Evolutionary conservation across 2,888 invertebrate species (phyloP).

Genomic region (Iselma pallidipennis): DNA sequence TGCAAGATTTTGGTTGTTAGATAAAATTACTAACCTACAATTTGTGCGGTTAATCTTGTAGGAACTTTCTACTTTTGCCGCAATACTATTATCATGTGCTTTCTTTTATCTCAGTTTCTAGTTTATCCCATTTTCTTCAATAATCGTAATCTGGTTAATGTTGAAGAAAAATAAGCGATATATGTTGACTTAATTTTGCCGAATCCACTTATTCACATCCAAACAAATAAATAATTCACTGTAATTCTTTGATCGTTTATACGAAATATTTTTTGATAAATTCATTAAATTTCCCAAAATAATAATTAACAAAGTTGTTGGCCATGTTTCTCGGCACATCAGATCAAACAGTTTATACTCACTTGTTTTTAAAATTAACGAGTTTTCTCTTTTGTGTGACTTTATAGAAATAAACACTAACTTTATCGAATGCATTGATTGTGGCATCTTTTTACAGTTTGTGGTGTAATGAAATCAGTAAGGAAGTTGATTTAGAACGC

Average conservation of each 20-base stretch:
- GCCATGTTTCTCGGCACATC: no score
- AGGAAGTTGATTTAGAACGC: conserved; percentile 24
- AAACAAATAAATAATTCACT: no score
- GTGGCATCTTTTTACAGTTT: conserved; percentile 18
- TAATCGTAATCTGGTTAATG: background rate
- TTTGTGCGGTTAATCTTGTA: background rate
- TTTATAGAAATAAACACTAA: no score
- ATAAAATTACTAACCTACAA: no score
- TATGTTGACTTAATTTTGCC: background rate
- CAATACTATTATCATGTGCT: background rate
- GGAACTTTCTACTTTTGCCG: background rate
- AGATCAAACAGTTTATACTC: no score
- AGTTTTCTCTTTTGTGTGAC: no score
- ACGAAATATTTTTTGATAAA: no score
- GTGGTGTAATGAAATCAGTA: conserved; percentile 26
- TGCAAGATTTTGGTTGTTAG: no score
- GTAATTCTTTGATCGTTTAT: no score
- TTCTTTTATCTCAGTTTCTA: background rate
- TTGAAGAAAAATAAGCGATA: background rate
- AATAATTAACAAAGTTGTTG: no score
- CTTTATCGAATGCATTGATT: conserved; percentile 25
- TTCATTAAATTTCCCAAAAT: no score
- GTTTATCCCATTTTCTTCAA: background rate
- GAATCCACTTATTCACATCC: background rate
- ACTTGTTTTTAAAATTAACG: no score